Conservation (phyloP, 2,797 vertebrate species). For the Gambusia yucatana region DNA sequence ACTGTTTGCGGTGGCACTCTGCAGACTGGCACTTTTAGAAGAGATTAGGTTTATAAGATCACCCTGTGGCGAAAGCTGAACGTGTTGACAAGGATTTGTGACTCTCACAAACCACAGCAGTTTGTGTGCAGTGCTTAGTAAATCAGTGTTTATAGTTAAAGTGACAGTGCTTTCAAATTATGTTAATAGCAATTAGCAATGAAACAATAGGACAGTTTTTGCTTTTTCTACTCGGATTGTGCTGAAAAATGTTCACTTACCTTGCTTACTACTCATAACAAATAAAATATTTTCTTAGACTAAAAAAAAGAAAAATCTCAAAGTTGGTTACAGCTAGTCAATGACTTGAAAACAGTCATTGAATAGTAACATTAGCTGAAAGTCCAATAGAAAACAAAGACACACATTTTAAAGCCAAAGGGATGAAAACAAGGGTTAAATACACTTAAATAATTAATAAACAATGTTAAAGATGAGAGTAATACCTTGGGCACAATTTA, state of each 20-base stretch:
- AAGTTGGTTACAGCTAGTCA: background rate
- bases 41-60: slow-evolving; percentile 62
- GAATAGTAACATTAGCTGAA: background rate
- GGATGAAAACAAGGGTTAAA: background rate
- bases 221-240: background rate
- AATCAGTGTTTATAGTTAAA: slow-evolving; percentile 6
- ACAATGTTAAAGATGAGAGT: background rate
- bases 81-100: slow-evolving; percentile 55
- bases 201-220: background rate
- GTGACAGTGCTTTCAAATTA: slow-evolving; percentile 7
- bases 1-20: slow-evolving; percentile 43
- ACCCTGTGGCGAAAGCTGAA: slow-evolving; percentile 61
- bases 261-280: background rate
- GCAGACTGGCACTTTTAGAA: slow-evolving; percentile 55
- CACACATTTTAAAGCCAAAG: background rate
- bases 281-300: background rate
- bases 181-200: slow-evolving; percentile 18
- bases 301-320: background rate
- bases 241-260: background rate
- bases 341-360: background rate
- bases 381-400: background rate
- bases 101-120: slow-evolving; percentile 29
- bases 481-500: background rate
- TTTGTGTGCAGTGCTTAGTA: slow-evolving; percentile 17
- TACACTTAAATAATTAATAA: background rate